phyloP scores from a whole-genome alignment of 2,888 invertebrate species.

The Clunio marinus region DNA sequence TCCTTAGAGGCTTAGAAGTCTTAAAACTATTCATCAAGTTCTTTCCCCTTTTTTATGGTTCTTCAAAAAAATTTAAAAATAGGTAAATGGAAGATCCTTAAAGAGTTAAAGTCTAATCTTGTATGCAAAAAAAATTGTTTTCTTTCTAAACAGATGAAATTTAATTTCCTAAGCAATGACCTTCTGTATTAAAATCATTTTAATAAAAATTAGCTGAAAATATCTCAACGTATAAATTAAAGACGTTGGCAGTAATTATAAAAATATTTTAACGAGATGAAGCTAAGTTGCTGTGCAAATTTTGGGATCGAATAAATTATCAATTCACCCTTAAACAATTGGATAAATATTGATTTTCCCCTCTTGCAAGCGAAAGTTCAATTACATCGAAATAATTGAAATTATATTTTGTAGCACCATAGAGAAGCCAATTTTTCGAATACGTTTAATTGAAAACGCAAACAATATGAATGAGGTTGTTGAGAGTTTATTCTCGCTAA shows the following conservation, averaged over 20 bases:
- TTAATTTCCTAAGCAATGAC: too few relatives aligned
- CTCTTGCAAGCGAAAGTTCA: neutral
- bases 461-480: constrained; percentile 29
- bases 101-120: too few relatives aligned
- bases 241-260: neutral
- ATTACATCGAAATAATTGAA: constrained; percentile 15
- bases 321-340: constrained; percentile 7
- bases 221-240: too few relatives aligned
- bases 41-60: too few relatives aligned
- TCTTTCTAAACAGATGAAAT: too few relatives aligned
- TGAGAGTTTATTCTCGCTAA: neutral
- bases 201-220: neutral
- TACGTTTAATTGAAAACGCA: constrained; percentile 28
- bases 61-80: too few relatives aligned
- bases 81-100: too few relatives aligned
- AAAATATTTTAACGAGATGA: neutral
- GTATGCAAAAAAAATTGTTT: too few relatives aligned
- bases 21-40: constrained; percentile 2
- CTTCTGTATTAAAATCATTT: too few relatives aligned
- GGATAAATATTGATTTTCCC: constrained; percentile 36
- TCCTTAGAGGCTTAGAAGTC: neutral
- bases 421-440: neutral
- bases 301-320: constrained; percentile 17
- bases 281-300: neutral
- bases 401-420: neutral